Evolutionary conservation across 2,888 invertebrate genomes (phyloP), one percentile per base, ranked within the genome.

Genomic region (Orthonychiurus folsomi): DNA sequence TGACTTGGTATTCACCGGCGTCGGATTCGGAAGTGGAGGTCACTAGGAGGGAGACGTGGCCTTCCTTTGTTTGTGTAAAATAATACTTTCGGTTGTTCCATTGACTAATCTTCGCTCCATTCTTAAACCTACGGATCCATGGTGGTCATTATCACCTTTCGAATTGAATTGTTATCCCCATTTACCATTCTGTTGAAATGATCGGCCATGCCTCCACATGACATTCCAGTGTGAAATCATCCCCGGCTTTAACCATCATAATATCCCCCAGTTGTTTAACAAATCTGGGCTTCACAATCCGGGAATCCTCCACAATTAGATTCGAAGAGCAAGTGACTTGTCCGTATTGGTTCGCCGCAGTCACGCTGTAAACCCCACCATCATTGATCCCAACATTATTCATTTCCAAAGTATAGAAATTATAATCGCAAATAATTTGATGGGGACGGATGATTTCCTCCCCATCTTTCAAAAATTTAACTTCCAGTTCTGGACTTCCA

Each of bases 391-490:
- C 60, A 12, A 63, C 59, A 52, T 23, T 55, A 5, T 20, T n/a
- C n/a, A 54, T 53, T 12, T 54, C 60, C 20, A 60, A 20, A 12
- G 60, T 60, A 47, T 54, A 60, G 27, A 60, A 60, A 23, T 54
- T 37, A 37, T 56, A 18, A 15, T 53, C 28, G 15, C 28, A 25
- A 3, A 28, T 23, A 3, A 15, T 21, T 20, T 25, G 23, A 25
- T 84, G 83, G 68, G 79, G 75, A 1, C 73, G 71, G 12, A n/a
- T 23, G 23, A 89, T 78, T 69, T 84, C 80, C 62, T 82, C 78
- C 0, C 86, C 88, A 74, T 93, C 86, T 76, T 87, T 90, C 75
- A 81, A 85, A 95, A 95, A 96, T n/a, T 83, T 83, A 47, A 95
- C 79, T 21, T 79, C 79, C 0, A 93, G 89, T 1, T 80, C 76